Percentiles rank a stretch among this genome's conserved stretches.
These are phyloP conservation scores for Malaclemys terrapin DNA, from an alignment of 2,113 vertebrate species.

Conservation along the genomic window DNA sequence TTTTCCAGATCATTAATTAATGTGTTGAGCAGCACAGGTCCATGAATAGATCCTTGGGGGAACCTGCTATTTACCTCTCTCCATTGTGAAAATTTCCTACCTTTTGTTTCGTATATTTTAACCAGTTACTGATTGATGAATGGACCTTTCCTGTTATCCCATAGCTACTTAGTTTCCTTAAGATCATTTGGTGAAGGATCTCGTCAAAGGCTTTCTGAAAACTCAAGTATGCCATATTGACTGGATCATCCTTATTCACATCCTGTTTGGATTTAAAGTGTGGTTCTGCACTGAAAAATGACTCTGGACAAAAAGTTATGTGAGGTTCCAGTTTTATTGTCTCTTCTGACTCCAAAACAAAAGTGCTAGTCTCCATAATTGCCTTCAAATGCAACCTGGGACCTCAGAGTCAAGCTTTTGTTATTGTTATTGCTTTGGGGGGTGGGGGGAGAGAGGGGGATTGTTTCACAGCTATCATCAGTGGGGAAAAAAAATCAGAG, in stretches of 20 bases:
- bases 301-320: constrained; percentile 44
- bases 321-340: constrained; percentile 19
- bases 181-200: neutral
- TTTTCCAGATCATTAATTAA: neutral
- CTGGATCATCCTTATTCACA: neutral
- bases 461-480: neutral
- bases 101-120: neutral
- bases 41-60: neutral
- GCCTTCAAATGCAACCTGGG: neutral
- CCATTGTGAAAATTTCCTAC: neutral
- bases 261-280: constrained; percentile 34
- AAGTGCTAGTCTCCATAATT: neutral
- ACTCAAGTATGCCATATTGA: neutral
- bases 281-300: constrained; percentile 20
- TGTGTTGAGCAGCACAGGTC: neutral
- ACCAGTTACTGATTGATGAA: neutral
- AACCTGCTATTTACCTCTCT: neutral
- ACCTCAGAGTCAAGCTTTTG: neutral
- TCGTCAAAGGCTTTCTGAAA: neutral
- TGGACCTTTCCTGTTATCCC: too few species aligned
- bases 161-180: neutral
- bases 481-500: neutral
- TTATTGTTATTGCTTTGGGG: neutral
- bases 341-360: neutral
- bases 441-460: neutral